Conservation (phyloP, 2,888 invertebrate genomes). For the Byasa hedistus region DNA sequence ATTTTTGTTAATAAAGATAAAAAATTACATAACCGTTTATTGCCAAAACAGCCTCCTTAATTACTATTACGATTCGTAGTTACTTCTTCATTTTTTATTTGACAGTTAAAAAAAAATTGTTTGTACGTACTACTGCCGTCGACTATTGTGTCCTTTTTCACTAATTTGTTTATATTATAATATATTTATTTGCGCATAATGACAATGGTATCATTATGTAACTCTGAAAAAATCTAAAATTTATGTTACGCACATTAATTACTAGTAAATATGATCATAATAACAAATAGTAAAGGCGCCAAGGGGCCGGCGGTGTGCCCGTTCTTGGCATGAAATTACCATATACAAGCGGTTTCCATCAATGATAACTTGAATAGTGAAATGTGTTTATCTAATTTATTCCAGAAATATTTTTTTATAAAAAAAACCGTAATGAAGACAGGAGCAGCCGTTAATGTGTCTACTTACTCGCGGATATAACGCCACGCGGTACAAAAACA, state of each 20-base stretch:
- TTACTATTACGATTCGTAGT: background rate
- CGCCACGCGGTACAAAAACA: background rate
- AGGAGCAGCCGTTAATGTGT: background rate
- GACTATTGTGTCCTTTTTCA: background rate
- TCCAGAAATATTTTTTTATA: background rate
- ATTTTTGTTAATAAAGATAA: no score
- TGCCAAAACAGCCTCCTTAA: no score
- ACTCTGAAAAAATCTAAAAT: background rate
- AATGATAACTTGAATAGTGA: conserved; percentile 19
- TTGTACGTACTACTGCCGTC: background rate
- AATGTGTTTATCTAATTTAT: conserved; percentile 3
- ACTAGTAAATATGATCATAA: background rate
- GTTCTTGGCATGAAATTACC: conserved; percentile 15
- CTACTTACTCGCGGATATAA: background rate
- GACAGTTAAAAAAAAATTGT: background rate
- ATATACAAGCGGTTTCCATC: conserved; percentile 22
- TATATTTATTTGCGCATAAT: background rate
- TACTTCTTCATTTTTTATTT: background rate
- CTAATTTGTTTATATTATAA: background rate
- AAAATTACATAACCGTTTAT: no score
- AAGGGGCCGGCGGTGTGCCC: background rate
- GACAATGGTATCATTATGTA: background rate
- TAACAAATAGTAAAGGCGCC: conserved; percentile 2
- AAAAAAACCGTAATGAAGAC: background rate
- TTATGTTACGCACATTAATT: background rate